Percentiles rank a stretch among this genome's conserved stretches.
These are phyloP conservation scores for Chelonus formosanus DNA, from an alignment of 2,888 invertebrate species.

Conservation along the genomic window DNA sequence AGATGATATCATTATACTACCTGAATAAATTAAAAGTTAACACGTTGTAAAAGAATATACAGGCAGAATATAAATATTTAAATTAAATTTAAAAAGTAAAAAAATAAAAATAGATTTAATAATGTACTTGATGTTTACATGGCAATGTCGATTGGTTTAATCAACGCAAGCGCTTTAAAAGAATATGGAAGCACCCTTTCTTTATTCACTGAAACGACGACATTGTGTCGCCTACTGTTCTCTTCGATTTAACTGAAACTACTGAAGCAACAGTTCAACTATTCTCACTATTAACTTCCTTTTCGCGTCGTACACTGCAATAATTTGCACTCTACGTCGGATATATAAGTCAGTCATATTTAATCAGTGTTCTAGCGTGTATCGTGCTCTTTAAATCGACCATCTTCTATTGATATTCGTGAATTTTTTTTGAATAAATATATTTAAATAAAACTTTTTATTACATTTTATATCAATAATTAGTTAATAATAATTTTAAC, in stretches of 20 bases:
- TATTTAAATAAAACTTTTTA: no score
- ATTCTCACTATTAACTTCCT: neutral
- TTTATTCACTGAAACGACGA: constrained; percentile 30
- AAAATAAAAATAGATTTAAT: constrained; percentile 1
- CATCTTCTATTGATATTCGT: neutral
- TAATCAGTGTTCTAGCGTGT: no score
- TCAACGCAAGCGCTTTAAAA: constrained; percentile 41
- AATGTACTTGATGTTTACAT: constrained; percentile 18
- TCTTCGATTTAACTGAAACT: constrained; percentile 12
- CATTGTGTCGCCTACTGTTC: constrained; percentile 14
- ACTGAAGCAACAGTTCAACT: constrained; percentile 16
- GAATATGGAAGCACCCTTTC: constrained; percentile 34
- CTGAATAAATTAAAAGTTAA: no score
- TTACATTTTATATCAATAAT: no score
- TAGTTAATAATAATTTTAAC: no score
- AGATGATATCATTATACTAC: no score
- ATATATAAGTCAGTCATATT: constrained; percentile 3
- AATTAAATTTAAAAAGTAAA: neutral
- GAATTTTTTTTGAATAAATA: no score
- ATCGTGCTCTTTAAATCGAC: neutral
- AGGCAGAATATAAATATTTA: neutral
- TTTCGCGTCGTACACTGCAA: neutral
- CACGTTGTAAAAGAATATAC: no score
- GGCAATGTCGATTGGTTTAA: constrained; percentile 36
- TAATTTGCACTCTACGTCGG: constrained; percentile 7